A percentile compares a stretch with the other conserved stretches of the same genome.
These are phyloP conservation scores for Nymphalis c-album DNA, from an alignment of 2,888 invertebrate genomes.

Conservation along the genomic window DNA sequence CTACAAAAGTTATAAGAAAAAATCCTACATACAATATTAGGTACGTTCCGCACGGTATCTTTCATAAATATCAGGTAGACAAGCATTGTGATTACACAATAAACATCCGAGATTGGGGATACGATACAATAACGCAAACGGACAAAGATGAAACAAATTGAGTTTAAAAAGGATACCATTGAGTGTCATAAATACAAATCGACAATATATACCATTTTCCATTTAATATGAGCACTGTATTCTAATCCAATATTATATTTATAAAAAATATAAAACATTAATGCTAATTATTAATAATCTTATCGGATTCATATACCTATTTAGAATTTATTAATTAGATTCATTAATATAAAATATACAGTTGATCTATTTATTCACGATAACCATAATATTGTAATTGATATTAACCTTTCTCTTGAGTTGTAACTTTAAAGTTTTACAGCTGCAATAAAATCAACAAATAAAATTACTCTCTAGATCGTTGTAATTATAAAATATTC, in stretches of 20 bases:
- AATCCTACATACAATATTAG: constrained; percentile 20
- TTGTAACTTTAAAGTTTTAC: neutral
- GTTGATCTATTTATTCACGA: too few relatives aligned
- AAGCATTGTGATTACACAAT: constrained; percentile 50
- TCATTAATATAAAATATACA: too few relatives aligned
- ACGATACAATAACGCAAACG: constrained; percentile 52
- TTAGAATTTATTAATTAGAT: too few relatives aligned
- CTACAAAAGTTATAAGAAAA: neutral
- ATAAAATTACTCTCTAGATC: constrained; percentile 3
- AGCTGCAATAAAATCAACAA: neutral
- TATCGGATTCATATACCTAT: too few relatives aligned
- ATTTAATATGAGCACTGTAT: too few relatives aligned
- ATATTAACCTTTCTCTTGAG: too few relatives aligned
- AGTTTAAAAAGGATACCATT: constrained; percentile 34
- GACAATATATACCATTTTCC: neutral
- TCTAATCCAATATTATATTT: neutral
- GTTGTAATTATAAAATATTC: constrained; percentile 19
- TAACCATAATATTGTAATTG: too few relatives aligned
- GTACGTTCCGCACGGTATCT: constrained; percentile 29
- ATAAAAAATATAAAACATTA: neutral
- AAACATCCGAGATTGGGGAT: constrained; percentile 42
- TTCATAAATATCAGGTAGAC: constrained; percentile 59
- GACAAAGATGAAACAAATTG: constrained; percentile 51
- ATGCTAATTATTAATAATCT: too few relatives aligned
- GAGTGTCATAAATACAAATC: constrained; percentile 1